Evolutionary conservation across 2,113 vertebrate genomes (phyloP).

Genomic region (Phainopepla nitens): DNA sequence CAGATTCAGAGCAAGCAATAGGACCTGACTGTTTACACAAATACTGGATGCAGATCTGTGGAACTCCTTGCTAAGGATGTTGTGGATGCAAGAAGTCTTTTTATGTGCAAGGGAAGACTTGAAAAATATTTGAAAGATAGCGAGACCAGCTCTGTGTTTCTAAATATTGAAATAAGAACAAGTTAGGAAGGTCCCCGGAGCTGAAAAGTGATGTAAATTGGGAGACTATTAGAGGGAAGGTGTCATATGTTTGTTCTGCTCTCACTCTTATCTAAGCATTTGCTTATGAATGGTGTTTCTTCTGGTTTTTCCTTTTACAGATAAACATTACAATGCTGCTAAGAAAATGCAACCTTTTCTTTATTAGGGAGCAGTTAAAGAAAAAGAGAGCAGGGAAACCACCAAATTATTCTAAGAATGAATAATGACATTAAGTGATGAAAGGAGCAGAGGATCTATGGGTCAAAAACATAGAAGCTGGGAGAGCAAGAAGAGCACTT

Average conservation of each 20-base stretch:
- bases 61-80: background rate
- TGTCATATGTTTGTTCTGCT: background rate
- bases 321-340: background rate
- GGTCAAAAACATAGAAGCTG: background rate
- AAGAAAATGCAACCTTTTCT: background rate
- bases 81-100: background rate
- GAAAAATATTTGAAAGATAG: background rate
- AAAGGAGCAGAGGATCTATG: background rate
- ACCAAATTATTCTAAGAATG: background rate
- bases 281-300: background rate
- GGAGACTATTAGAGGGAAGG: background rate
- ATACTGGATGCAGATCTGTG: background rate
- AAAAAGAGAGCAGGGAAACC: background rate
- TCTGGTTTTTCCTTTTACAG: background rate
- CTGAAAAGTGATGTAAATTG: background rate
- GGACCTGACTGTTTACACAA: background rate
- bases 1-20: background rate
- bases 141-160: background rate
- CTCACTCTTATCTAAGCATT: background rate
- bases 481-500: background rate
- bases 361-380: background rate
- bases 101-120: background rate
- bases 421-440: background rate
- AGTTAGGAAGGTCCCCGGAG: background rate
- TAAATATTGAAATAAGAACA: background rate